Base-by-base conservation (phyloP, 92 coral and sea anemone genomes). In the Epizoanthus rinbou region DNA sequence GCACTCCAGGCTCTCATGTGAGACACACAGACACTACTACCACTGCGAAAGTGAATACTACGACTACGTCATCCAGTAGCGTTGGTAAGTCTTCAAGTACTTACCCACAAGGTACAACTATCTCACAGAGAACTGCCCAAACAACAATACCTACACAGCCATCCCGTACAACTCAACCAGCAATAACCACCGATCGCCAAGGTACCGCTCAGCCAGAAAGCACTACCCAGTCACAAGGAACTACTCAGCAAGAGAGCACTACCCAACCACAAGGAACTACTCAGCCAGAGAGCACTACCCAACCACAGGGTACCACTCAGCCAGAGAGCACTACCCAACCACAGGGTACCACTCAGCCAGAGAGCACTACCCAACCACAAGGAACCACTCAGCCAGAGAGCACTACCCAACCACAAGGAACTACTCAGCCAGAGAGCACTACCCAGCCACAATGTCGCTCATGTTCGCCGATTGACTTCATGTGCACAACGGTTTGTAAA, bases 391-490 rank as follows among this genome's bases (percentile, higher is more conserved):
- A 65, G 53, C 24, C 69, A 15, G 47, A 76, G 24, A 73, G 39
- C 21, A 73, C 33, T 11, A 78, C 62, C 69, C 35, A 22, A 64
- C 69, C 35, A 22, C 69, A 64, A 64, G 11, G 57, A 5, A 25
- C 57, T 8, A 62, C 83, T 41, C 69, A 23, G 21, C 60, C 13
- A 37, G 57, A 75, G 8, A 68, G 80, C 33, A 85, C 75, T 16
- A 78, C 63, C 19, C 66, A 18, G 7, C 79, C 43, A 25, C 65
- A 43, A 3, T 89, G 92, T 68, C 8, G 74, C 47, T 23, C 87
- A 31, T 89, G 92, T 63, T 83, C 86, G 9, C 62, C 79, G 15
- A 11, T 63, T 19, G 87, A 81, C 76, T 85, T 89, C 58, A 73
- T 65, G 45, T 89, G 92, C 73, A 13, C 33, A 17, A 70, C 72